Conservation (phyloP, 1,140 invertebrate genomes). For the Zaprionus camerounensis region DNA sequence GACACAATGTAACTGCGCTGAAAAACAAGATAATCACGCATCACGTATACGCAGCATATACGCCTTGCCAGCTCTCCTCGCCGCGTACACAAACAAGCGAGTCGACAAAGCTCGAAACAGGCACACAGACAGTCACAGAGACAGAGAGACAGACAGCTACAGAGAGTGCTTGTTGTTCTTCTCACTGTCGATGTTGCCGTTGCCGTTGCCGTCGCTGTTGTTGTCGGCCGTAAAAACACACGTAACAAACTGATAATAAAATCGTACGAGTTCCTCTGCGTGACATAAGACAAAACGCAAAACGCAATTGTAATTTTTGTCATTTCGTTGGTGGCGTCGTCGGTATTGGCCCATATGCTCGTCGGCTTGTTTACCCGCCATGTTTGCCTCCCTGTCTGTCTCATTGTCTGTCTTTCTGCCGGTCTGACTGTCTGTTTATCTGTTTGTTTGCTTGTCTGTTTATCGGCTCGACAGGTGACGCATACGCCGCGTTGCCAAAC, state of each 20-base stretch:
- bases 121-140: neutral
- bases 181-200: slow-evolving; percentile 13
- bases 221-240: slow-evolving; percentile 73
- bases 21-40: slow-evolving; percentile 71
- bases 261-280: slow-evolving; percentile 67
- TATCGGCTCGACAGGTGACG: slow-evolving; percentile 53
- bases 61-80: slow-evolving; percentile 25
- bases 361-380: slow-evolving; percentile 22
- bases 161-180: neutral
- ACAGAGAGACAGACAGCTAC: neutral
- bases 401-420: slow-evolving; percentile 3
- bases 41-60: slow-evolving; percentile 68
- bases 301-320: slow-evolving; percentile 72
- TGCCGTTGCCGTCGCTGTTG: slow-evolving; percentile 31
- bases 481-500: slow-evolving; percentile 57
- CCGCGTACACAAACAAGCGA: slow-evolving; percentile 20
- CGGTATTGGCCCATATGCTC: slow-evolving; percentile 43
- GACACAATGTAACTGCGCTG: slow-evolving; percentile 37
- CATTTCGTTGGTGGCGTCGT: slow-evolving; percentile 45
- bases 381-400: slow-evolving; percentile 7
- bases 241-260: slow-evolving; percentile 82
- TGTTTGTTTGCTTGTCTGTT: slow-evolving; percentile 26
- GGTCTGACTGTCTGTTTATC: neutral
- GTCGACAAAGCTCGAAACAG: slow-evolving; percentile 4
- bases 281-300: slow-evolving; percentile 76